These are phyloP conservation scores for Chascanopsetta lugubris DNA, from an alignment of 2,113 vertebrate species.

Conservation along the genomic window DNA sequence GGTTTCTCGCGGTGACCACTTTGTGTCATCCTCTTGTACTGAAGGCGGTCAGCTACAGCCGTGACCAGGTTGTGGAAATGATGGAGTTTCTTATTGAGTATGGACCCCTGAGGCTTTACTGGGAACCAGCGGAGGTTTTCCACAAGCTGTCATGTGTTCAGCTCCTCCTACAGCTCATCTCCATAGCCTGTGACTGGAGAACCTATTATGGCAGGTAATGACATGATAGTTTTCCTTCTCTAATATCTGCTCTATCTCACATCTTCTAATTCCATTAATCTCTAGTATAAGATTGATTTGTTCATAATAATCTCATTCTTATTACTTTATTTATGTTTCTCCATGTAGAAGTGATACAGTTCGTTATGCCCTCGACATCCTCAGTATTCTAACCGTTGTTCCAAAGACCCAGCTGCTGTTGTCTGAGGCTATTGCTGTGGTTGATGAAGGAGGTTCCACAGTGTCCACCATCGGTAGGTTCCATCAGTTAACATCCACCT, in stretches of 20 bases:
- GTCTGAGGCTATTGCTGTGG: constrained; percentile 92
- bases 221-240: background rate
- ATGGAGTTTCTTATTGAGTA: constrained; percentile 98
- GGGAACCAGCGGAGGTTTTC: constrained; percentile 98
- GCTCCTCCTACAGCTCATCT: constrained; percentile 96
- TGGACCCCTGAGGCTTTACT: constrained; percentile 92
- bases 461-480: constrained; percentile 94
- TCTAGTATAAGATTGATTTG: background rate
- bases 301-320: background rate
- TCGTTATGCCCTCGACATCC: constrained; percentile 94
- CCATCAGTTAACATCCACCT: background rate
- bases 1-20: background rate
- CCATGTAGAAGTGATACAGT: constrained; percentile 93
- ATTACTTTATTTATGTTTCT: constrained; percentile 15
- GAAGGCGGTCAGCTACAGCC: constrained; percentile 96
- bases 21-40: background rate
- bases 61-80: constrained; percentile 98
- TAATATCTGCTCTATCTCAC: background rate
- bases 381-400: constrained; percentile 96
- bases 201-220: constrained; percentile 97
- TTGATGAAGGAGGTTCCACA: constrained; percentile 92
- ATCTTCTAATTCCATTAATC: background rate
- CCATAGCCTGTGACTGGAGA: constrained; percentile 98
- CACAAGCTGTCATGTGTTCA: constrained; percentile 97
- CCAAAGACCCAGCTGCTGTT: constrained; percentile 95